These are phyloP conservation scores for Cephus rjabovi DNA, from an alignment of 2,888 invertebrate genomes.

Conservation along the genomic window DNA sequence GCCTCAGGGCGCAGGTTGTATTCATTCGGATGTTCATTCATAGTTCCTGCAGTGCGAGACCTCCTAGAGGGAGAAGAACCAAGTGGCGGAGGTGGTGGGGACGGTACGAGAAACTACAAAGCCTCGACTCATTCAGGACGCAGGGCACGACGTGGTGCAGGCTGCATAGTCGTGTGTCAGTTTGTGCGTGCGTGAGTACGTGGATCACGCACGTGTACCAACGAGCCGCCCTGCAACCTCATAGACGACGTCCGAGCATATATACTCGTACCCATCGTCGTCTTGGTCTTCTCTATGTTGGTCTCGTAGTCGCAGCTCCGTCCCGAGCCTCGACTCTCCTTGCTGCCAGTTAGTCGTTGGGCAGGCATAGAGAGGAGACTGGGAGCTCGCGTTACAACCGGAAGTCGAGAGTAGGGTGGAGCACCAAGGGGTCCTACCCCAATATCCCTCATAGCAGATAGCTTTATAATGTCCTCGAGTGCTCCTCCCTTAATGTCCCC, in stretches of 20 bases:
- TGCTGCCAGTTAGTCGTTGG: not conserved
- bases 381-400: constrained; percentile 62
- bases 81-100: not conserved
- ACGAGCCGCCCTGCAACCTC: not conserved
- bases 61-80: not conserved
- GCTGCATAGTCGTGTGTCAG: constrained; percentile 14
- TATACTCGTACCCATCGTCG: not conserved
- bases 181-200: constrained; percentile 16
- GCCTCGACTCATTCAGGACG: constrained; percentile 50
- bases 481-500: constrained; percentile 56
- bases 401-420: constrained; percentile 54
- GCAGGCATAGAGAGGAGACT: constrained; percentile 9
- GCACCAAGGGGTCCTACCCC: constrained; percentile 50
- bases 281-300: not conserved
- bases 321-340: not conserved
- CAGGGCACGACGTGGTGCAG: constrained; percentile 40
- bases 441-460: constrained; percentile 45
- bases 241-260: not conserved
- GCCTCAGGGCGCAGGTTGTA: constrained; percentile 53
- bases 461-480: constrained; percentile 60
- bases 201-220: not conserved
- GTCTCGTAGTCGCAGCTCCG: not conserved
- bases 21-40: constrained; percentile 60
- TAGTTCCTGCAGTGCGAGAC: constrained; percentile 23
- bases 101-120: constrained; percentile 9